Evolutionary conservation across 2,797 vertebrate species (phyloP), one percentile per base, ranked within the genome.

Genomic region (Taenioides sp.): DNA sequence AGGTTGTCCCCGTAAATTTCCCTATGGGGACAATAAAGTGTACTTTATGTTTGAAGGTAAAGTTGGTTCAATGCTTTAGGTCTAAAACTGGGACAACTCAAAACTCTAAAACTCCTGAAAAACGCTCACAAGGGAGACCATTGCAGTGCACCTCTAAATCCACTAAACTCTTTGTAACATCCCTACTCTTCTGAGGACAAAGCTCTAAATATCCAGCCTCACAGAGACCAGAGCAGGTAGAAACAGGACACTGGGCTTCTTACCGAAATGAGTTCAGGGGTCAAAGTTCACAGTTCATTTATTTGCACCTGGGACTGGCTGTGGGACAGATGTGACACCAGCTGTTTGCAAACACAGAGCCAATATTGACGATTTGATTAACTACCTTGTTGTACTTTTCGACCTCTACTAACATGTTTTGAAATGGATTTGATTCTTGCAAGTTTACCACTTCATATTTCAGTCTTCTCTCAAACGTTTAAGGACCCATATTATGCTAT

Each of bases 61-160:
- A 62, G 12, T 75, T 27, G 47, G 25, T 7, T 16, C 47, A 28
- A 17, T 69, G 61, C 16, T 64, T 66, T 60, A n/a, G 69, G 54
- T 58, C 74, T 69, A 74, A 83, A 86, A 81, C 14, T 79, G 66
- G 74, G 80, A 69, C 65, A 9, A 58, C 73, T 47, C 18, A 65
- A 43, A 76, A 14, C 22, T 14, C 73, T 59, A 47, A 47, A 16
- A 47, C 43, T 17, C 76, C 14, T 23, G 50, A 4, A 12, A n/a
- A 23, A 57, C 54, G 25, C 31, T 55, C 40, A 77, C 69, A 49
- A 23, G n/a, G 22, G 1, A 77, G 28, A 50, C 43, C 10, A 59
- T 34, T 43, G 49, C 75, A 22, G n/a, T 72, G 49, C 64, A 50
- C 54, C 34, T 20, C 54, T 63, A 69, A 75, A 74, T 60, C 75